Conservation (phyloP, 2,888 invertebrate genomes). For the Polylopha cassiicola region DNA sequence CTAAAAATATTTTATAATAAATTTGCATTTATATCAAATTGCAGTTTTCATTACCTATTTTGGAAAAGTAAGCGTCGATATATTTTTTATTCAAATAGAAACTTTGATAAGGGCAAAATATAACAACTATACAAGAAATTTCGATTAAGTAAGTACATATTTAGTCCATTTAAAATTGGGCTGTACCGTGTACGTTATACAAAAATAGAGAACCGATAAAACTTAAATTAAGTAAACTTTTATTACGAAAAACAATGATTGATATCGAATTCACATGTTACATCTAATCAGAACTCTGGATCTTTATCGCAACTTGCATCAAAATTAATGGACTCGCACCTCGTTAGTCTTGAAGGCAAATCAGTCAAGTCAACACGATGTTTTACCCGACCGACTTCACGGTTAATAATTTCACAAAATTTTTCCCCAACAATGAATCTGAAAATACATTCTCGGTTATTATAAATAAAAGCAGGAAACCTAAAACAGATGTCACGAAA, state of each 20-base stretch:
- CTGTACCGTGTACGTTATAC: too few species aligned
- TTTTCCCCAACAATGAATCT: not conserved
- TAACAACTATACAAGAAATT: too few species aligned
- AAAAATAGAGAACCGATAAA: too few species aligned
- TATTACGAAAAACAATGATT: conserved; percentile 18
- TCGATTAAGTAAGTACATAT: too few species aligned
- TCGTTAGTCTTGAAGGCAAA: not conserved
- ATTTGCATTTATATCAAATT: too few species aligned
- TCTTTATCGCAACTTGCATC: conserved; percentile 8
- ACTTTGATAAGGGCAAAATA: too few species aligned
- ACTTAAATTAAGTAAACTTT: conserved; percentile 2
- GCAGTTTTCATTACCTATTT: too few species aligned
- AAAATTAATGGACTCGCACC: conserved; percentile 3
- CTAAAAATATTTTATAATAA: too few species aligned
- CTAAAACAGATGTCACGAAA: conserved; percentile 19
- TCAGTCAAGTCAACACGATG: conserved; percentile 12
- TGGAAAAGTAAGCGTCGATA: too few species aligned
- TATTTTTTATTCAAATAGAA: too few species aligned
- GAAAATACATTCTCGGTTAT: conserved; percentile 10
- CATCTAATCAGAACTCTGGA: conserved; percentile 12
- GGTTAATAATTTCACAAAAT: not conserved
- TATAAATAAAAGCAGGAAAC: conserved; percentile 12
- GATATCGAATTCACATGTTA: conserved; percentile 16
- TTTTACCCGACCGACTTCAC: conserved; percentile 11
- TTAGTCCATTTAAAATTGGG: too few species aligned